These are phyloP conservation scores for Phoenicopterus ruber DNA, from an alignment of 2,113 vertebrate genomes.

Conservation along the genomic window DNA sequence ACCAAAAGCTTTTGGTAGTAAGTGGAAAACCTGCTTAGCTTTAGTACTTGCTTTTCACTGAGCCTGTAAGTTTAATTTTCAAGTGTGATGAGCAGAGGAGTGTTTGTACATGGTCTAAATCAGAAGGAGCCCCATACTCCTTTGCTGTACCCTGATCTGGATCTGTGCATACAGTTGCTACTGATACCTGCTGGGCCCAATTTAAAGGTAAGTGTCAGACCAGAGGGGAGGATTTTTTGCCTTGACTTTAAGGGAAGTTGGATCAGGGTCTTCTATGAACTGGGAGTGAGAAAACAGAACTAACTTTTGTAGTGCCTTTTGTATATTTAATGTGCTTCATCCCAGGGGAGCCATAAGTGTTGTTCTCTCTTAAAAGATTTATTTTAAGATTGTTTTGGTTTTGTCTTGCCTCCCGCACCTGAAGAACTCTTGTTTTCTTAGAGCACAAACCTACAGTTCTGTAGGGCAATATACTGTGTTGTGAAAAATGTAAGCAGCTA, in stretches of 20 bases:
- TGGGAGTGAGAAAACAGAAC: background rate
- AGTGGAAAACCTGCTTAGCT: background rate
- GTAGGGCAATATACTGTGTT: background rate
- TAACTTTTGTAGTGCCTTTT: background rate
- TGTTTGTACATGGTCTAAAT: background rate
- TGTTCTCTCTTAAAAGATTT: background rate
- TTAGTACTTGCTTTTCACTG: background rate
- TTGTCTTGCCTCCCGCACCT: background rate
- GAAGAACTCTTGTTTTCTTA: background rate
- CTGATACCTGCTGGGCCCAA: background rate
- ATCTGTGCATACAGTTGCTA: background rate
- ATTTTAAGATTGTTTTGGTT: background rate
- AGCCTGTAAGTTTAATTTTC: background rate
- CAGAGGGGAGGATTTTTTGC: background rate
- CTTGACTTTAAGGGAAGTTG: background rate
- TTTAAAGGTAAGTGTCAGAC: background rate
- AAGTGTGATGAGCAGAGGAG: background rate
- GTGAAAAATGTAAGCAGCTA: background rate
- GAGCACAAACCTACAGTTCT: background rate
- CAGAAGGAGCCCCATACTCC: background rate
- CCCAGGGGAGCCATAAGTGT: background rate
- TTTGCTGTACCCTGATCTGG: background rate
- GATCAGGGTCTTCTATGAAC: background rate
- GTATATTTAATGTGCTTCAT: background rate
- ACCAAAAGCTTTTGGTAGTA: background rate